These are phyloP conservation scores for Turritopsis dohrnii DNA, from an alignment of 30 jellyfish, hydroid and myxozoan species.

Conservation along the genomic window DNA sequence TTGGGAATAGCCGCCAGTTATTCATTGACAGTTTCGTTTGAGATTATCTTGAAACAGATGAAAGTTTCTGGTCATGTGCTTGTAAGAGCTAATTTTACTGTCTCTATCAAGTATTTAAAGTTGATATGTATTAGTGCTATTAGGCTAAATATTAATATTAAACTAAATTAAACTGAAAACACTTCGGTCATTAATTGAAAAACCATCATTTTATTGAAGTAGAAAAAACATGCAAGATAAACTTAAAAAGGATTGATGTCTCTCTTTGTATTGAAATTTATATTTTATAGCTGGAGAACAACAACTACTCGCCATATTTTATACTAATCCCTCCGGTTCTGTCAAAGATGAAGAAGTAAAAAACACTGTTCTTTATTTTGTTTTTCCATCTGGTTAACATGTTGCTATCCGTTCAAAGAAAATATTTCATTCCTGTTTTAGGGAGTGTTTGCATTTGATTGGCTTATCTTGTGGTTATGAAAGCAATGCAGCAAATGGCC, in stretches of 20 bases:
- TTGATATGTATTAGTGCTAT: too few relatives aligned
- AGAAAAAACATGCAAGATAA: too few relatives aligned
- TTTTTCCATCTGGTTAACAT: neutral
- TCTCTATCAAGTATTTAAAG: too few relatives aligned
- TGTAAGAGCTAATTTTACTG: conserved; percentile 35
- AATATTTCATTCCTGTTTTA: conserved; percentile 4
- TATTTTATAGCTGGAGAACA: neutral
- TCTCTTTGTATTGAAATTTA: too few relatives aligned
- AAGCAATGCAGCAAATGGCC: conserved; percentile 37
- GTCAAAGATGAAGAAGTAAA: conserved; percentile 6
- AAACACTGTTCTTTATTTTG: conserved; percentile 21
- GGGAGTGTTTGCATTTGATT: conserved; percentile 63
- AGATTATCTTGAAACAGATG: conserved; percentile 38
- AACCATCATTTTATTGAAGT: too few relatives aligned
- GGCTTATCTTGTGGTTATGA: conserved; percentile 86
- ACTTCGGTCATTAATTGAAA: too few relatives aligned
- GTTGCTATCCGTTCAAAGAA: neutral
- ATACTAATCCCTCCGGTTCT: neutral
- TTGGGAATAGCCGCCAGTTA: conserved; percentile 94
- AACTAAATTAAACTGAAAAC: too few relatives aligned
- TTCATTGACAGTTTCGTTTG: conserved; percentile 36
- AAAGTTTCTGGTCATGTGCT: conserved; percentile 45
- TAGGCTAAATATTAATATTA: too few relatives aligned
- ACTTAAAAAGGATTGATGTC: too few relatives aligned
- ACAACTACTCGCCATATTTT: neutral